Evolutionary conservation across 35 echinoderm and acorn worm genomes (phyloP), one percentile per base, ranked within the genome.

Genomic region (Lytechinus variegatus): DNA sequence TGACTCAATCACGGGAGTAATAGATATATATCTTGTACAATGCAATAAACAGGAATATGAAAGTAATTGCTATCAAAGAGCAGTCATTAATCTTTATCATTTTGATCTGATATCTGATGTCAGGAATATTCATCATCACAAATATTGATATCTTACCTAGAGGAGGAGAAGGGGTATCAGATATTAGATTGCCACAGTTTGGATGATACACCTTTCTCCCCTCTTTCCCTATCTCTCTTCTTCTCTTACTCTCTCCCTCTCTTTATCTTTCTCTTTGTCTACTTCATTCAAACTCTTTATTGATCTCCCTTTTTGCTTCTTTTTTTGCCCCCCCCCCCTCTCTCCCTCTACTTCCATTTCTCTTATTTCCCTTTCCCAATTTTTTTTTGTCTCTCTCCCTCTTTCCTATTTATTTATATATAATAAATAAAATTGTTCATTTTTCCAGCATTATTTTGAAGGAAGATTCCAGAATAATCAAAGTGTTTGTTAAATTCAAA

Each of bases 41-140:
- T 79, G 3, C 66, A 79, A 79, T 79, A 79, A 79, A 79, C 66
- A 79, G 66, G n/a, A 24, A n/a, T 79, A 79, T 79, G 66, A 79
- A 79, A n/a, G 66, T 79, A 79, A 44, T 44, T 44, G 33, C 21
- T 79, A 19, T 8, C 16, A 24, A 24, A 79, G 66, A 24, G 66
- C 19, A 8, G 66, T 24, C 66, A 79, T 79, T 79, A 79, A 79
- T 79, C 66, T 24, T n/a, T n/a, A 79, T 79, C 66, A 79, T 79
- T 79, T 79, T 79, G 66, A 79, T 79, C 66, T 79, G 8, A 79
- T 79, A 24, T 79, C 19, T 79, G 16, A 79, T 79, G 66, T 79
- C 66, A n/a, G 66, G 66, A 24, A 79, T 79, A 79, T 79, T 79
- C 66, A 79, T 79, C 66, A 79, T 79, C 66, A 79, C 66, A 79